These are phyloP conservation scores for Microplitis manilae DNA, from an alignment of 2,888 invertebrate species.

Conservation along the genomic window DNA sequence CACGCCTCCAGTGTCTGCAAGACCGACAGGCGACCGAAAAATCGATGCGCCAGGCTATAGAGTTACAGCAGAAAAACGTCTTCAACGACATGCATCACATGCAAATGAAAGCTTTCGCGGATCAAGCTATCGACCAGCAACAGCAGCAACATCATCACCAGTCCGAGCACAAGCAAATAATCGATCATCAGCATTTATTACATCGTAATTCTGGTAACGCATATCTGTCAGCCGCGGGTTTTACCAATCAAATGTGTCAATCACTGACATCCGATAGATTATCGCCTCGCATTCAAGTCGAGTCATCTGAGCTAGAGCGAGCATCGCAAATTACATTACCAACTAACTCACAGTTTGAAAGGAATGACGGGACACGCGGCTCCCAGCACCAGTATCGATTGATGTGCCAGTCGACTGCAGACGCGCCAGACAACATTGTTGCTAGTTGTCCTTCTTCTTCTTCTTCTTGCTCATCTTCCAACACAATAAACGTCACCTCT, in stretches of 20 bases:
- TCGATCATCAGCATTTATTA: slow-evolving; percentile 51
- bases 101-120: slow-evolving; percentile 55
- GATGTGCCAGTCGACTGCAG: slow-evolving; percentile 51
- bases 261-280: slow-evolving; percentile 59
- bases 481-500: slow-evolving; percentile 14
- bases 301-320: slow-evolving; percentile 56
- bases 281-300: slow-evolving; percentile 64
- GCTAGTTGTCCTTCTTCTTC: slow-evolving; percentile 43
- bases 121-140: slow-evolving; percentile 55
- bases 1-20: slow-evolving; percentile 63
- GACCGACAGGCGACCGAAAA: slow-evolving; percentile 63
- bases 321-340: slow-evolving; percentile 66
- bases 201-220: slow-evolving; percentile 54
- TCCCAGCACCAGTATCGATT: slow-evolving; percentile 63
- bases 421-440: slow-evolving; percentile 48
- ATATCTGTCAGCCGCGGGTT: slow-evolving; percentile 49
- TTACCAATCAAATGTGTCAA: slow-evolving; percentile 55
- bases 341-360: slow-evolving; percentile 64
- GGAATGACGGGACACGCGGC: slow-evolving; percentile 60
- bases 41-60: slow-evolving; percentile 53
- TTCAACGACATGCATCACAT: slow-evolving; percentile 50
- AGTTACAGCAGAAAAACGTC: slow-evolving; percentile 53
- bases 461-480: slow-evolving; percentile 36
- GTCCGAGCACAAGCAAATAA: slow-evolving; percentile 51
- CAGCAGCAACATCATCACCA: slow-evolving; percentile 52